A percentile compares a stretch with the other conserved stretches of the same genome.
Conservation (phyloP, 1,140 invertebrate species). For the Drosophila pandora region DNA sequence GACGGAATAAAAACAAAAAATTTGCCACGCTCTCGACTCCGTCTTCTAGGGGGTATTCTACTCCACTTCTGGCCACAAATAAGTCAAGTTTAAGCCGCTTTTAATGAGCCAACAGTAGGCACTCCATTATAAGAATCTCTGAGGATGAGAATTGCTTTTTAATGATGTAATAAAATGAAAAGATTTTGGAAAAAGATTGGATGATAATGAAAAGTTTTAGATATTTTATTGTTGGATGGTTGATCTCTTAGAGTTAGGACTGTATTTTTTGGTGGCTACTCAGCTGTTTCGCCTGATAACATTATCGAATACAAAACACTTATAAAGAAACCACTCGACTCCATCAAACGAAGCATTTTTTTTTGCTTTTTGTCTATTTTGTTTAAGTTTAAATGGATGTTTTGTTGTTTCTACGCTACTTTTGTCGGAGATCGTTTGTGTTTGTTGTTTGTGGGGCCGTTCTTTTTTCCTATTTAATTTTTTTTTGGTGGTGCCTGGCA, state of each 20-base stretch:
- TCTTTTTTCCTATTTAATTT: slow-evolving; percentile 43
- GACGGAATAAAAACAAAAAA: slow-evolving; percentile 31
- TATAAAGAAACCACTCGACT: slow-evolving; percentile 33
- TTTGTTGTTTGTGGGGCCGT: slow-evolving; percentile 34
- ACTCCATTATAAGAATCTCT: slow-evolving; percentile 10
- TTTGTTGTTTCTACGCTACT: slow-evolving; percentile 69
- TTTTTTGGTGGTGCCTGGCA: slow-evolving; percentile 67
- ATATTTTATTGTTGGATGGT: background rate
- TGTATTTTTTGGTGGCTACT: slow-evolving; percentile 16
- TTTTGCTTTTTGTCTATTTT: slow-evolving; percentile 42
- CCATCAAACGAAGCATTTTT: slow-evolving; percentile 36
- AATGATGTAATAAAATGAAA: background rate
- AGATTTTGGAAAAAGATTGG: background rate
- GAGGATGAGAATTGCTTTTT: background rate
- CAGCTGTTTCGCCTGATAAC: slow-evolving; percentile 54
- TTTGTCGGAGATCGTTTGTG: slow-evolving; percentile 49
- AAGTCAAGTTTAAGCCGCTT: slow-evolving; percentile 54
- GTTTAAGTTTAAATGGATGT: slow-evolving; percentile 69
- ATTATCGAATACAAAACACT: slow-evolving; percentile 56
- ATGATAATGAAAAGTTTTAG: background rate
- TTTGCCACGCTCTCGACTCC: slow-evolving; percentile 34
- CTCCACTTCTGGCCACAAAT: slow-evolving; percentile 50
- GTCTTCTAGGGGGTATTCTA: slow-evolving; percentile 17
- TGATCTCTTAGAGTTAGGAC: background rate
- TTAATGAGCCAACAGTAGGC: slow-evolving; percentile 41